Base-by-base conservation (phyloP, 2,113 vertebrate species). In the Empidonax alnorum region DNA sequence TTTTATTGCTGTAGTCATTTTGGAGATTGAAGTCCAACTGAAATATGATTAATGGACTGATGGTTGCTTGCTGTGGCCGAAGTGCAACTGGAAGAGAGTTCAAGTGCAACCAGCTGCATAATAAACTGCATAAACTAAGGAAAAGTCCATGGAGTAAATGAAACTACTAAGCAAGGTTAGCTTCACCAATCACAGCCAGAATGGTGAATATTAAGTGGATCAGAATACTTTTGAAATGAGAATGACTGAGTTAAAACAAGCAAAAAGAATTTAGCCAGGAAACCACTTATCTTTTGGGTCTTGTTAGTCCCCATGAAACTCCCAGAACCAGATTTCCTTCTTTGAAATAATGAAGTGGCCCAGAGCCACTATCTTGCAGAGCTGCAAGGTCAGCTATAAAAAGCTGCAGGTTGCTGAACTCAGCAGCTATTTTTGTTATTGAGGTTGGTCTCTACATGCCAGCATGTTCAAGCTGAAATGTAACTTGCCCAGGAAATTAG, bases 401-500 rank as follows among this genome's bases (percentile, higher is more conserved):
- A 93, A 91, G 77, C 87, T 95, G 79, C 69, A 91, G 75, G 89
- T 93, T 94, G 87, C 93, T 97, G 85, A 92, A 87, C 84, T 92
- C 86, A 86, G 89, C 89, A 90, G 55, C 86, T 95, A 94, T 90
- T 89, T 97, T 84, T 95, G 89, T 95, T 95, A 84, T 87, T 81
- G 87, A 89, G 88, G 88, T 84, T 92, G 93, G 73, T 90, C 72
- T 84, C 72, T 68, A 79, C 55, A 86, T 78, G 89, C 74, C 93
- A 95, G 7, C 49, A 25, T 67, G 49, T 92, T 96, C 84, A 87
- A 89, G 41, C 87, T 2, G 58, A 95, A 96, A 90, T 84, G 77
- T 93, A 92, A 89, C 84, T 93, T 96, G 93, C 90, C 92, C 24
- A 2, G 95, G 87, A 90, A 96, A 97, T 96, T 93, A 97, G 95